Base-by-base conservation (phyloP, 2,113 vertebrate species). In the Pseudorhombus dupliciocellatus region DNA sequence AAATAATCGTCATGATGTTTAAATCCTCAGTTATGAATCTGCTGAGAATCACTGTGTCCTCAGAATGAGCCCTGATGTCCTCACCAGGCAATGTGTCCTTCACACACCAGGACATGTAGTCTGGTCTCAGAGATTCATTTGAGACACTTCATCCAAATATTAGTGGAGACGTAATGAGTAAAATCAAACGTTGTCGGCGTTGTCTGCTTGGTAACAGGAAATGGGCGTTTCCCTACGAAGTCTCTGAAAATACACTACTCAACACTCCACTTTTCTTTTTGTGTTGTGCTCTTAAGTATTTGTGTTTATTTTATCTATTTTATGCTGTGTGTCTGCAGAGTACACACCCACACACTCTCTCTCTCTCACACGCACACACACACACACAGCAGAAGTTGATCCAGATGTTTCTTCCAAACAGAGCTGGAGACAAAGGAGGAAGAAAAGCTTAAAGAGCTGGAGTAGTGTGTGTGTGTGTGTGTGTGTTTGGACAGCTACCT, bases 381-480 rank as follows among this genome's bases (percentile, higher is more conserved):
- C 20, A 50, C 46, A 21, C 46, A 21, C 12, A 50, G 46, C 20
- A 50, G 46, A 50, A 50, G 46, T 50, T 50, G 18, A 50, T n/a
- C 46, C 46, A 50, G 46, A 50, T 50, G 46, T 50, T 50, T 21
- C 20, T n/a, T 50, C 18, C 2, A 48, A 48, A 48, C 46, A 50
- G 46, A 50, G 46, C 20, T 50, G 18, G 18, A 50, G 42, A 46
- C 42, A 46, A 46, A 46, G 20, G 46, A 10, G 46, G 85, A 93
- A 11, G 21, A 51, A 26, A 56, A 8, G 12, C 10, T 37, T 37
- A 11, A 12, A 12, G 34, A 37, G 34, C 34, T 11, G 46, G 46
- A 50, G 20, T 84, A 56, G 64, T 66, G 62, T 48, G 66, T 73
- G 78, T 60, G 60, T 67, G 66, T 77, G 66, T 67, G 71, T 25